These are phyloP conservation scores for Puffinus mauretanicus DNA, from an alignment of 2,113 vertebrate species.

Conservation along the genomic window DNA sequence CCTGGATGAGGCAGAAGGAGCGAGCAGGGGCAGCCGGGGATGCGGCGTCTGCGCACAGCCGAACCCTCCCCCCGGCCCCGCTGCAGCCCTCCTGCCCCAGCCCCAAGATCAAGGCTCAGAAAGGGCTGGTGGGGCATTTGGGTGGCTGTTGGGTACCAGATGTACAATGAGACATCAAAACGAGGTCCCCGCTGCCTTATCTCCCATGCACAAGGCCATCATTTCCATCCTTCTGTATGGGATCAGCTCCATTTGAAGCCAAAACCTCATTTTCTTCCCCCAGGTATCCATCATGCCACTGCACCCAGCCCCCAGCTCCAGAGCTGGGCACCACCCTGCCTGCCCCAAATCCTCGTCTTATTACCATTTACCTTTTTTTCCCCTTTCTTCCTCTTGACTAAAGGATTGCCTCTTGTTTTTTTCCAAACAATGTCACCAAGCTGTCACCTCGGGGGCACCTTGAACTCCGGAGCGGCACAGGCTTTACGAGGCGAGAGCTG, in stretches of 20 bases:
- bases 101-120: neutral
- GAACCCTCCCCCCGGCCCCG: fast-evolving
- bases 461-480: neutral
- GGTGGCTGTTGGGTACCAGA: neutral
- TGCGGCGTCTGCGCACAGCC: fast-evolving
- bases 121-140: neutral
- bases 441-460: slow-evolving; percentile 48
- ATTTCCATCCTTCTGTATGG: neutral
- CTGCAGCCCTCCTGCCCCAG: neutral
- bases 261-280: neutral
- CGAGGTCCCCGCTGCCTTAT: neutral
- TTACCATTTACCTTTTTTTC: neutral
- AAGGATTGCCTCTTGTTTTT: neutral
- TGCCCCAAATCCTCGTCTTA: neutral
- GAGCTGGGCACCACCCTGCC: neutral
- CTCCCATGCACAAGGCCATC: neutral
- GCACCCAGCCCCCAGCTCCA: neutral
- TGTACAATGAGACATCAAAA: neutral
- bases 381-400: neutral
- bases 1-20: neutral
- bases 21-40: neutral
- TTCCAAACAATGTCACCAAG: neutral
- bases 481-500: slow-evolving; percentile 10
- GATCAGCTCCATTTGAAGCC: neutral
- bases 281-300: neutral